These are phyloP conservation scores for Microctenopoma stevenorrisi DNA, from an alignment of 2,797 vertebrate species.

Conservation along the genomic window DNA sequence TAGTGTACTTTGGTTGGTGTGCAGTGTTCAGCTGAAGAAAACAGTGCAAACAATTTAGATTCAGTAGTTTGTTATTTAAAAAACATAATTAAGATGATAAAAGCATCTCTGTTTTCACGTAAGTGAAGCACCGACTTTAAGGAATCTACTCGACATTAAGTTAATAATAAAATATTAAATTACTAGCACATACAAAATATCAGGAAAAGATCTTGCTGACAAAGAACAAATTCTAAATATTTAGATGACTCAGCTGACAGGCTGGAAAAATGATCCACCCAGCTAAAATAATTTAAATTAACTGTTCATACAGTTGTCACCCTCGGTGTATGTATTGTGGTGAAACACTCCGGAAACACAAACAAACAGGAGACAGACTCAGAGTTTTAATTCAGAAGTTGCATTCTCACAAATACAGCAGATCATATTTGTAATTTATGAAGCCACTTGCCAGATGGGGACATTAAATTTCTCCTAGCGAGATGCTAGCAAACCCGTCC, in stretches of 20 bases:
- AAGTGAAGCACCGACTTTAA: no score
- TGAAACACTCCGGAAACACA: constrained; percentile 2
- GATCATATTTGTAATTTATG: constrained; percentile 57
- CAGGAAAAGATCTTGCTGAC: background rate
- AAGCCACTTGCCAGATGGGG: constrained; percentile 45
- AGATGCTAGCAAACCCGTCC: constrained; percentile 36
- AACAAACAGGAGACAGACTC: constrained; percentile 40
- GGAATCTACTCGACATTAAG: no score
- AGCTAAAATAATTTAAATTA: background rate
- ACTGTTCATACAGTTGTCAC: constrained; percentile 15
- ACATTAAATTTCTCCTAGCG: constrained; percentile 41
- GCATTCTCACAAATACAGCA: constrained; percentile 24
- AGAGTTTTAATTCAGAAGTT: constrained; percentile 49
- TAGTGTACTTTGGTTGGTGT: background rate
- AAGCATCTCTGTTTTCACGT: no score
- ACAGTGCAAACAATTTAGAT: no score
- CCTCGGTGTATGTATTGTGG: constrained; percentile 7
- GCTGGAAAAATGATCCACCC: background rate
- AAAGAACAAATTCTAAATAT: background rate
- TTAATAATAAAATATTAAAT: background rate
- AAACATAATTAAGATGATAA: no score
- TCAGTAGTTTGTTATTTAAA: no score
- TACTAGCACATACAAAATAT: background rate
- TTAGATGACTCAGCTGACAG: background rate
- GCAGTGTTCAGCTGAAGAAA: no score